Evolutionary conservation across 2,888 invertebrate species (phyloP).

Genomic region (Callosobruchus maculatus): DNA sequence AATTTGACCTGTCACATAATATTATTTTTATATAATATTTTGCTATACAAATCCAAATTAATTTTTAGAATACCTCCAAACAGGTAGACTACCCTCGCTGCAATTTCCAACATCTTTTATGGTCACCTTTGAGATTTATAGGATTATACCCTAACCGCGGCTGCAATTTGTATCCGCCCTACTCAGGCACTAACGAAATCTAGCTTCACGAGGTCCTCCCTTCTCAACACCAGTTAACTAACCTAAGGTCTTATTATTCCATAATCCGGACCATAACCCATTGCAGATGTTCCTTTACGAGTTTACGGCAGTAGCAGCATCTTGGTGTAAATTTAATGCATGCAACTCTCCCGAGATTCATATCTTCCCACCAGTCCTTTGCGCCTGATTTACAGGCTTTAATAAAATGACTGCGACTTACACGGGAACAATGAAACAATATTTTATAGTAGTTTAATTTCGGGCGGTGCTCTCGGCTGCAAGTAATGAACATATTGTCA

Average conservation of each 20-base stretch:
- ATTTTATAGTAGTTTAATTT: neutral
- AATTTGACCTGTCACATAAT: too few species aligned
- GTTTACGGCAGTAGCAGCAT: neutral
- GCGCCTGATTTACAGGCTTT: neutral
- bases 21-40: too few species aligned
- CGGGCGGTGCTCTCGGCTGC: neutral
- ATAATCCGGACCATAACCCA: neutral
- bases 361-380: neutral
- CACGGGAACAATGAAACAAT: neutral
- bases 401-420: neutral
- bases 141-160: too few species aligned
- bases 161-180: too few species aligned
- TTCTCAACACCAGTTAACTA: too few species aligned
- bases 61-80: too few species aligned
- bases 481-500: constrained; percentile 6
- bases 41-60: too few species aligned
- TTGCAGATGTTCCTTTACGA: neutral
- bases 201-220: too few species aligned
- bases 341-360: neutral
- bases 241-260: neutral
- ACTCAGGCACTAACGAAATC: too few species aligned
- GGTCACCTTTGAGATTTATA: too few species aligned
- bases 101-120: too few species aligned
- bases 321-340: neutral
- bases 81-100: too few species aligned